phyloP scores from a whole-genome alignment of 2,888 invertebrate genomes.

The Apodemia mormo region DNA sequence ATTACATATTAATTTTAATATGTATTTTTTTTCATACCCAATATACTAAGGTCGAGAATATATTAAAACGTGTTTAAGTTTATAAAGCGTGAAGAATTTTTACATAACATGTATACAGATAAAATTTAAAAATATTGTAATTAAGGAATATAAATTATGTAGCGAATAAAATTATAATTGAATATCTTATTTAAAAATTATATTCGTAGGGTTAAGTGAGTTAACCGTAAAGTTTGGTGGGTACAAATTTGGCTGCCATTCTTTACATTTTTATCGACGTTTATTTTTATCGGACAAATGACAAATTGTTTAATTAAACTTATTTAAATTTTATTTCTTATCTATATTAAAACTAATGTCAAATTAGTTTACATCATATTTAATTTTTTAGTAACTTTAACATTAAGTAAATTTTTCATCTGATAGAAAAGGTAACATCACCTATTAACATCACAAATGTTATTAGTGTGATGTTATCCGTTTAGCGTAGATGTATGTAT shows the following conservation, averaged over 20 bases:
- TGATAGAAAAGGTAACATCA: background rate
- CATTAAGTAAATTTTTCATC: background rate
- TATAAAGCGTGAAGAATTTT: constrained; percentile 15
- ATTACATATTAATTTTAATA: background rate
- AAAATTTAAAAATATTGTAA: background rate
- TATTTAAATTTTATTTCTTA: background rate
- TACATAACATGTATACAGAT: background rate
- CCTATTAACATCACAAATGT: too few species aligned
- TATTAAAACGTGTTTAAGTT: background rate
- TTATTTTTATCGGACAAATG: constrained; percentile 12
- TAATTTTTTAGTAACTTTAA: background rate
- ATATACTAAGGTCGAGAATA: background rate
- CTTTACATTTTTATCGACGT: background rate
- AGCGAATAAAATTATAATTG: background rate
- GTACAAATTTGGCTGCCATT: background rate
- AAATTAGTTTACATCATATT: background rate
- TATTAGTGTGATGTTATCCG: too few species aligned
- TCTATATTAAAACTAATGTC: background rate
- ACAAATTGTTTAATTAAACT: background rate
- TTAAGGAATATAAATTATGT: background rate
- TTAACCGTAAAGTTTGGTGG: background rate
- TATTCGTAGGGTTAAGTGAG: background rate
- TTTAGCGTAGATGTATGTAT: too few species aligned
- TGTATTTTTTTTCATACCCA: background rate
- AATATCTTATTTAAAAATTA: constrained; percentile 1